Base-by-base conservation (phyloP, 2,888 invertebrate species). In the Phaonia tiefii region DNA sequence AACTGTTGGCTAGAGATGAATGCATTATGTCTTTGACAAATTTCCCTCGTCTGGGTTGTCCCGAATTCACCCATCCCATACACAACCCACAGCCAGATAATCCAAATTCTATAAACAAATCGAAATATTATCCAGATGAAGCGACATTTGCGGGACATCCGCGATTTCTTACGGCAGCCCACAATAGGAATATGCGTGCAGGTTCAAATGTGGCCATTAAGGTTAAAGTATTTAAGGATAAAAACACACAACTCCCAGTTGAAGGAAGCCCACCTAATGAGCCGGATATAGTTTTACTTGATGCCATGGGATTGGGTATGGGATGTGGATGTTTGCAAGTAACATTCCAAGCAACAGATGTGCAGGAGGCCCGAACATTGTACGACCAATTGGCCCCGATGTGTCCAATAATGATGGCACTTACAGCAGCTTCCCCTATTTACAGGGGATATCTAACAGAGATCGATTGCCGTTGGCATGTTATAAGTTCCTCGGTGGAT, bases 231-330 rank as follows among this genome's bases (percentile, higher is more conserved):
- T 98, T 94, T 90, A 95, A 94, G 88, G 99, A 99, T 91, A 92
- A 92, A 85, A 95, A 97, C 86, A 99, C 99, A 1, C 93, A 94
- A 85, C 92, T 93, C 82, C 98, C 98, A 2, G 96, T 98, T 86
- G 96, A 96, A 87, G 95, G 96, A 84, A 94, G 95, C 10, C 93
- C 94, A 69, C 93, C 93, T 0, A 95, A 96, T 0, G 92, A 94
- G 86, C 96, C 96, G 0, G 96, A 99, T 91, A 97, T 98, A 88
- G 96, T 99, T 83, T 98, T 99, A 88, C 95, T 99, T 95, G 99
- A 99, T 91, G 97, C 98, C 1, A 99, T 99, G 99, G 99, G 98
- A 22, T 99, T 99, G 90, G 99, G 99, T 69, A 99, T 99, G 99
- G 99, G 99, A 31, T 98, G 98, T 90, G 98, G 97, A 87, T 99